Evolutionary conservation across 2,797 vertebrate species (phyloP), one percentile per base, ranked within the genome.

Genomic region (Avahi laniger): DNA sequence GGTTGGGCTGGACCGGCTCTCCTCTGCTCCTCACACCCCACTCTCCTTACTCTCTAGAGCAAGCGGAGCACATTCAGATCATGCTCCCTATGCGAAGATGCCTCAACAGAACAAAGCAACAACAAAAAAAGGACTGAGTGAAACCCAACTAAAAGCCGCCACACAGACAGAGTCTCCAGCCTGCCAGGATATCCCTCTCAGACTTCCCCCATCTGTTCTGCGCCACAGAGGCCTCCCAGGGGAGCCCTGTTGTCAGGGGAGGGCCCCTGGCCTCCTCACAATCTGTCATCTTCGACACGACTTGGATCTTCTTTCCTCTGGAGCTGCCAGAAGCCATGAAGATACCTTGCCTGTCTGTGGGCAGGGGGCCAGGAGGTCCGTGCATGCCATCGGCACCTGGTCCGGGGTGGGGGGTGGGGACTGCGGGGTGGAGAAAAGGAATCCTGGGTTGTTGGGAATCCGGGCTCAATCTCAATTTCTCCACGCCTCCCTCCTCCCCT

Each of bases 281-380:
- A 78, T 95, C 97, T 96, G 97, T 95, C 96, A 94, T 96, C 93
- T 92, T 43, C 91, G 95, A 96, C 59, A 83, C 73, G 48, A 41
- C 93, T 85, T 86, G 96, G 90, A 91, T 91, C 93, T 73, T 30
- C 7, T 94, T 96, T 96, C 97, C 54, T 28, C 69, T 13, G 50
- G 41, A 69, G 80, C 84, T 80, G 94, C 84, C 97, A 92, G 81
- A 82, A 88, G 75, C 91, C 82, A 20, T 15, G 82, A 83, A 59
- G 76, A 92, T 48, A 82, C 48, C 82, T 17, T 43, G 84, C 73
- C 80, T 41, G 73, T 13, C 33, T 38, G 92, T 59, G 93, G 93
- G 86, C 89, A 85, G 80, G 8, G 22, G 46, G 38, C 88, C 90
- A 59, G 59, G 78, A 85, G 41, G 46, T n/a, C 81, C 9, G 4